Percentiles rank a stretch among this genome's conserved stretches.
Evolutionary conservation across 2,888 invertebrate species (phyloP).

Genomic region (Xanthostigma xanthostigma): DNA sequence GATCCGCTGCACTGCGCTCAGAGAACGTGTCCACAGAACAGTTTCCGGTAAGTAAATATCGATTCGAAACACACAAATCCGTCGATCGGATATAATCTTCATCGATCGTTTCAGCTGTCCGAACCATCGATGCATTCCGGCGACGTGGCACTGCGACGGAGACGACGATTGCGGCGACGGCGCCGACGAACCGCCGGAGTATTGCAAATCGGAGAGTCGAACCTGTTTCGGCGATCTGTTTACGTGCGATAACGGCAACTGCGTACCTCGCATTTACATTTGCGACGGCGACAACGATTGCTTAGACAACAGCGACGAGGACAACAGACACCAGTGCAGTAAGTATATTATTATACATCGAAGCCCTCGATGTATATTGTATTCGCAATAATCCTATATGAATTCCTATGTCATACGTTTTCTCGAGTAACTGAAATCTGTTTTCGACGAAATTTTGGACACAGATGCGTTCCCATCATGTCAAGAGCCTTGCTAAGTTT

Average conservation of each 20-base stretch:
- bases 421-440: too few relatives aligned
- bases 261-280: slow-evolving; percentile 86
- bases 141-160: slow-evolving; percentile 95
- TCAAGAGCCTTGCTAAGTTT: too few relatives aligned
- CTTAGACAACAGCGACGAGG: slow-evolving; percentile 85
- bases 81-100: not conserved
- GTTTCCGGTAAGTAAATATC: slow-evolving; percentile 40
- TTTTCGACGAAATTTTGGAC: too few relatives aligned
- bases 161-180: slow-evolving; percentile 86
- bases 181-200: slow-evolving; percentile 84
- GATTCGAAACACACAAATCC: slow-evolving; percentile 1
- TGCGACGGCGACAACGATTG: slow-evolving; percentile 95
- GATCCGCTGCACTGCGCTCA: slow-evolving; percentile 80
- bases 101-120: slow-evolving; percentile 45
- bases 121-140: slow-evolving; percentile 87
- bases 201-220: slow-evolving; percentile 81
- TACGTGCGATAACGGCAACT: slow-evolving; percentile 92
- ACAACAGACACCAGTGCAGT: slow-evolving; percentile 77
- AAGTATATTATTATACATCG: slow-evolving; percentile 24
- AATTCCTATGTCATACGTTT: too few relatives aligned
- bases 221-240: slow-evolving; percentile 93
- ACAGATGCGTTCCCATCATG: too few relatives aligned
- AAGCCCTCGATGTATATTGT: too few relatives aligned
- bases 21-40: slow-evolving; percentile 78
- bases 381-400: too few relatives aligned